These are phyloP conservation scores for Apodemia duryi DNA, from an alignment of 2,888 invertebrate genomes.

Conservation along the genomic window DNA sequence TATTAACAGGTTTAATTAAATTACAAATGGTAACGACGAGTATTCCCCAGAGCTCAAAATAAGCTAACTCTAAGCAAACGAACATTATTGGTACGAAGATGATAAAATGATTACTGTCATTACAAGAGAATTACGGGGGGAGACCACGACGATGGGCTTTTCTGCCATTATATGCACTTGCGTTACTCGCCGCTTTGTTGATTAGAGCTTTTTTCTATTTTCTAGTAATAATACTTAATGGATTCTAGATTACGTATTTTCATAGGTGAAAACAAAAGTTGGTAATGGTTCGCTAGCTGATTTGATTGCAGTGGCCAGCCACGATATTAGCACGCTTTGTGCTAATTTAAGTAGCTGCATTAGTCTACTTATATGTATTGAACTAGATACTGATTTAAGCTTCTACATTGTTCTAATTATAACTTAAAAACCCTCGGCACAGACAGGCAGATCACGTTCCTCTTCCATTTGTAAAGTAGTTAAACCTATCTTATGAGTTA, in stretches of 20 bases:
- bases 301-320: background rate
- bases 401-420: too few species aligned
- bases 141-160: constrained; percentile 29
- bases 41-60: constrained; percentile 37
- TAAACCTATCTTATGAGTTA: too few species aligned
- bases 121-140: constrained; percentile 60
- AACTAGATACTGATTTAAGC: too few species aligned
- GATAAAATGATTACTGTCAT: constrained; percentile 75
- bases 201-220: constrained; percentile 36
- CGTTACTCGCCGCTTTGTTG: constrained; percentile 53
- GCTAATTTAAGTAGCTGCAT: too few species aligned
- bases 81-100: constrained; percentile 64
- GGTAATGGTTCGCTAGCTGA: constrained; percentile 6
- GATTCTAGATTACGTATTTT: constrained; percentile 29
- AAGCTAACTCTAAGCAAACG: constrained; percentile 39
- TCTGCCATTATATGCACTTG: constrained; percentile 52
- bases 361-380: too few species aligned
- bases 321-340: too few species aligned
- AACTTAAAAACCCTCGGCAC: too few species aligned
- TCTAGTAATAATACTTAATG: constrained; percentile 36
- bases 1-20: background rate
- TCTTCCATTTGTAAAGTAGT: too few species aligned
- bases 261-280: constrained; percentile 31
- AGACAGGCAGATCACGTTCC: too few species aligned
- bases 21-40: background rate